Conservation (phyloP, 2,113 vertebrate genomes). For the Ovis canadensis region DNA sequence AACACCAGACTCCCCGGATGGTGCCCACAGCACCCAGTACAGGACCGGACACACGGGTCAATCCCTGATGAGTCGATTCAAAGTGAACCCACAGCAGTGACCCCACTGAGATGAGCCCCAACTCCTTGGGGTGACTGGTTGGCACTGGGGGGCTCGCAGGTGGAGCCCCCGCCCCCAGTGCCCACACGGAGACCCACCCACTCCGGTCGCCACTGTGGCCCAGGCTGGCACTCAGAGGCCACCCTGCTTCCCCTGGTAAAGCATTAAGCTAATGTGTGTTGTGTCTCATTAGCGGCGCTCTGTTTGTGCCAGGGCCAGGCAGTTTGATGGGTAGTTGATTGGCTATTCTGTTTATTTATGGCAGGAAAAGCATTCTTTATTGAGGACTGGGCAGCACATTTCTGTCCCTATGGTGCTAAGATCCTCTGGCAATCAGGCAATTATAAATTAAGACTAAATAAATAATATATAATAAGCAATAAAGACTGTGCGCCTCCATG, state of each 20-base stretch:
- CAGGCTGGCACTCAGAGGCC: slow-evolving; percentile 45
- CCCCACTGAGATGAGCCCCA: background rate
- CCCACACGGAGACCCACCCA: background rate
- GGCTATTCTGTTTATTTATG: slow-evolving; percentile 75
- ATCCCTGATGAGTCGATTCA: background rate
- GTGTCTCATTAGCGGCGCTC: slow-evolving; percentile 70
- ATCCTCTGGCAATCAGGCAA: slow-evolving; percentile 64
- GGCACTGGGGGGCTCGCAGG: accelerated
- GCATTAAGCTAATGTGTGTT: slow-evolving; percentile 73
- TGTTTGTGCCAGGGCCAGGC: slow-evolving; percentile 69
- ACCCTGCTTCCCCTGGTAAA: slow-evolving; percentile 49
- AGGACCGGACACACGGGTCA: background rate
- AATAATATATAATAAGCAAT: slow-evolving; percentile 69
- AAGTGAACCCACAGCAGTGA: background rate
- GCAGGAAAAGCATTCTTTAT: slow-evolving; percentile 71
- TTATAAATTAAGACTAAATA: slow-evolving; percentile 71
- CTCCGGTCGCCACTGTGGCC: background rate
- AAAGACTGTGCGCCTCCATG: background rate
- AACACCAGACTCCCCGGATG: background rate
- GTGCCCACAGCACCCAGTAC: background rate
- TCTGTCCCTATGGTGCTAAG: slow-evolving; percentile 64
- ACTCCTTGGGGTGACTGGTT: background rate
- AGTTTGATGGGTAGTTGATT: slow-evolving; percentile 73
- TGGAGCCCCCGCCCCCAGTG: background rate
- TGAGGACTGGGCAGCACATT: slow-evolving; percentile 66